These are phyloP conservation scores for Zeuzera pyrina DNA, from an alignment of 2,888 invertebrate genomes.

Conservation along the genomic window DNA sequence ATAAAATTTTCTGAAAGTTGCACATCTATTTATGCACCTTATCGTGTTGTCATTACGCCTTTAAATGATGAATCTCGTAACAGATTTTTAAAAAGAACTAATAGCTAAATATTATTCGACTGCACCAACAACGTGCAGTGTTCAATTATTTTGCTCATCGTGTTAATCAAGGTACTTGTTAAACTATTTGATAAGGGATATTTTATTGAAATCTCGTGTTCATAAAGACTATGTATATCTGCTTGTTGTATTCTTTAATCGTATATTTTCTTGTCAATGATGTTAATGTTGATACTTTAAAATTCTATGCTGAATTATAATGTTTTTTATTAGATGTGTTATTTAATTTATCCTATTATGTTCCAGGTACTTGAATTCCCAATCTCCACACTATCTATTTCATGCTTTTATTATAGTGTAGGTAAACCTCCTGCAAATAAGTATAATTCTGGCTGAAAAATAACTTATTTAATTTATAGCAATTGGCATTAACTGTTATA, in stretches of 20 bases:
- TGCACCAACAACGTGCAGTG: too few relatives aligned
- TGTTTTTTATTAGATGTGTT: background rate
- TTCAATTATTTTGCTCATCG: too few relatives aligned
- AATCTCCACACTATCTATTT: background rate
- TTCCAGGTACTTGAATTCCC: background rate
- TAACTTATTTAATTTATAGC: too few relatives aligned
- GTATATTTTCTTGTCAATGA: background rate
- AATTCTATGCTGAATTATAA: background rate
- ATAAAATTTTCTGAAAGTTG: constrained; percentile 56
- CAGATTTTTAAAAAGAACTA: too few relatives aligned
- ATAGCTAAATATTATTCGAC: too few relatives aligned
- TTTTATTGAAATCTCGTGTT: too few relatives aligned
- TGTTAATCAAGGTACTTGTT: too few relatives aligned
- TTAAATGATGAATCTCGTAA: constrained; percentile 39
- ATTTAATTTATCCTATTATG: background rate
- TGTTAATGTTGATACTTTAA: background rate
- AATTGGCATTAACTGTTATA: too few relatives aligned
- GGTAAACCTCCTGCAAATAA: too few relatives aligned
- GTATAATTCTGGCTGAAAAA: too few relatives aligned
- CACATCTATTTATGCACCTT: constrained; percentile 54
- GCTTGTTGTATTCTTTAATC: background rate
- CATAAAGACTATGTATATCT: constrained; percentile 1
- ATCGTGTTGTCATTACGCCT: constrained; percentile 50
- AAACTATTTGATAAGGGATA: too few relatives aligned
- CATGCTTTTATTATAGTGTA: too few relatives aligned